Evolutionary conservation across 2,113 vertebrate genomes (phyloP), one percentile per base, ranked within the genome.

Genomic region (Seriola rivoliana): DNA sequence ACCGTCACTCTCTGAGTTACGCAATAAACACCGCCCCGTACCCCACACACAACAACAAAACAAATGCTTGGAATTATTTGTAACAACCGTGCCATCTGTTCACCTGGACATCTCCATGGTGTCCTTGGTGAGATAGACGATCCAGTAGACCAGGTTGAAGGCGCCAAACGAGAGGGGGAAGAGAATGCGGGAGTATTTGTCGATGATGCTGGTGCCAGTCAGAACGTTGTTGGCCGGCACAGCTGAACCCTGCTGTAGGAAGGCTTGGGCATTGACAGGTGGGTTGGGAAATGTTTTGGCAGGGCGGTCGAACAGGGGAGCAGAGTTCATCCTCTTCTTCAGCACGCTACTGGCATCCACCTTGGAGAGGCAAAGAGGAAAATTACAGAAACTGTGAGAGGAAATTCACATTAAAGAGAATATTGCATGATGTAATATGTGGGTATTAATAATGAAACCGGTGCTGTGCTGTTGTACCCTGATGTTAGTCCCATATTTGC

Each of bases 101-200:
- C 83, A 94, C 82, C 91, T 95, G 91, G 96, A 96, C 93, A 91
- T 92, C 92, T 99, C 98, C 98, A 99, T 99, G 4, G 97, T 97
- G 92, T 99, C 98, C 93, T 98, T 99, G 84, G 97, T 98, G 90
- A 99, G 97, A 89, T 99, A 99, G 87, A 99, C 97, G 9, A 99
- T 95, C 98, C 98, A 99, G 92, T 99, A 99, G 14, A 99, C 97
- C 71, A 99, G 94, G 93, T 99, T 99, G 93, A 99, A 99, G 86
- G 97, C 98, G 74, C 97, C 97, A 88, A 99, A 99, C 2, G 97
- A 97, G 79, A 99, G 96, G 0, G 98, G 98, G 38, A 99, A 99
- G 71, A 99, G 97, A 77, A 99, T 97, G 90, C 98, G 96, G 16
- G 98, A 98, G 89, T 99, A 99, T 77, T 98, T 96, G 85, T 99